phyloP scores from a whole-genome alignment of 2,888 invertebrate genomes.

The Sceliomorpha sp. region DNA sequence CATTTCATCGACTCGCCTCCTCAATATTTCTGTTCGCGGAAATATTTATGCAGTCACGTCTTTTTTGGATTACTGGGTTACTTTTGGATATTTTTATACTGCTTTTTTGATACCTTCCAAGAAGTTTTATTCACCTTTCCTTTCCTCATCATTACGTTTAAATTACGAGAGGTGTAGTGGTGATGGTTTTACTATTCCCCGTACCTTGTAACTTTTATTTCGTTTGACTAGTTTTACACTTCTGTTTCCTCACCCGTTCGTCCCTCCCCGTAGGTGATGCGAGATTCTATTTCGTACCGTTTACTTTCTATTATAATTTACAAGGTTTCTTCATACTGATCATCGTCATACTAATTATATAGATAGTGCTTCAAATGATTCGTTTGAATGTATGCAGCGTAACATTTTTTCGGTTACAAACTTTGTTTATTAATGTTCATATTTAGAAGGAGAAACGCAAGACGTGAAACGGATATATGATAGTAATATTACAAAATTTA shows the following conservation, averaged over 20 bases:
- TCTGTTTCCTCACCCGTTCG: slow-evolving; percentile 1
- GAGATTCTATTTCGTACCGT: slow-evolving; percentile 1
- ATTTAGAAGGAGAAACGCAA: not conserved
- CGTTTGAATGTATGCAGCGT: not conserved
- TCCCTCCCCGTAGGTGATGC: not conserved
- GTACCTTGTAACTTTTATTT: slow-evolving; percentile 15
- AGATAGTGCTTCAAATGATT: slow-evolving; percentile 8
- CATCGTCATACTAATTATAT: too few species aligned
- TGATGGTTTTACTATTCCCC: slow-evolving; percentile 23
- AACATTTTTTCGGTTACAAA: too few species aligned
- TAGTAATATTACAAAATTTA: too few species aligned
- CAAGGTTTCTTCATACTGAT: not conserved
- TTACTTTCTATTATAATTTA: slow-evolving; percentile 5
- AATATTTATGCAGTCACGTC: too few species aligned
- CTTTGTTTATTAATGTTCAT: not conserved
- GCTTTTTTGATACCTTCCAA: slow-evolving; percentile 16
- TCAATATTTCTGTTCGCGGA: slow-evolving; percentile 1
- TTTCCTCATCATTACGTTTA: not conserved
- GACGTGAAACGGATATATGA: not conserved
- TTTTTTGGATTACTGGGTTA: slow-evolving; percentile 18
- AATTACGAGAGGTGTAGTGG: slow-evolving; percentile 10
- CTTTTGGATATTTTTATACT: slow-evolving; percentile 23
- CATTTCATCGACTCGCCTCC: not conserved
- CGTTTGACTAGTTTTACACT: slow-evolving; percentile 10
- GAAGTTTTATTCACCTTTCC: slow-evolving; percentile 14